These are phyloP conservation scores for Microctonus hyperodae DNA, from an alignment of 2,888 invertebrate species.

Conservation along the genomic window DNA sequence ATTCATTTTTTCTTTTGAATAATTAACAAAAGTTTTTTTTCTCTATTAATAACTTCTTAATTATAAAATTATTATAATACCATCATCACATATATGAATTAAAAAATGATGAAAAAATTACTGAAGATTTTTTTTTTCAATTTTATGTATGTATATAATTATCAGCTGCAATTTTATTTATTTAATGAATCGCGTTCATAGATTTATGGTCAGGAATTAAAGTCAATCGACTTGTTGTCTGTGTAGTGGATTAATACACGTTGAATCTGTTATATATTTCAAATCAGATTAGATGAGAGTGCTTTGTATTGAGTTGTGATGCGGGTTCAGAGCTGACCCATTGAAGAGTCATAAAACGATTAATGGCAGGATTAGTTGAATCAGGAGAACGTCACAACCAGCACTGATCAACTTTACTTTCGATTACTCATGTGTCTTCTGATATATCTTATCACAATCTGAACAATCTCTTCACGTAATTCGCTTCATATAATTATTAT, in stretches of 20 bases:
- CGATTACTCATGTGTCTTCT: too few relatives aligned
- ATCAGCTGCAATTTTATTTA: too few relatives aligned
- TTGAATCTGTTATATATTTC: slow-evolving; percentile 48
- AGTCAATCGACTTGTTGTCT: slow-evolving; percentile 42
- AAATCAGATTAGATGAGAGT: slow-evolving; percentile 50
- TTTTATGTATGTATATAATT: too few relatives aligned
- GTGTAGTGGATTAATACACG: slow-evolving; percentile 42
- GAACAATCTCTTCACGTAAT: too few relatives aligned
- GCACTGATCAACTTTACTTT: neutral
- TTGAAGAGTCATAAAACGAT: slow-evolving; percentile 30
- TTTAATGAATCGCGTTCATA: too few relatives aligned
- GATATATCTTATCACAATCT: too few relatives aligned
- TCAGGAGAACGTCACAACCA: neutral
- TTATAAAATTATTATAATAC: neutral
- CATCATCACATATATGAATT: neutral
- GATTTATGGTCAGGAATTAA: slow-evolving; percentile 38
- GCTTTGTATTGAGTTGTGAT: slow-evolving; percentile 33
- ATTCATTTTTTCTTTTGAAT: neutral
- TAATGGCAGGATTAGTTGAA: slow-evolving; percentile 8
- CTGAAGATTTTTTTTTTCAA: too few relatives aligned
- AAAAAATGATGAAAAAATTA: neutral
- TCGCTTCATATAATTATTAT: too few relatives aligned
- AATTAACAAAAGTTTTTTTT: neutral
- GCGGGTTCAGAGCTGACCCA: slow-evolving; percentile 36
- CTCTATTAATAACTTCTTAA: neutral